phyloP scores from a whole-genome alignment of 2,797 vertebrate genomes.

The Pitangus sulphuratus region DNA sequence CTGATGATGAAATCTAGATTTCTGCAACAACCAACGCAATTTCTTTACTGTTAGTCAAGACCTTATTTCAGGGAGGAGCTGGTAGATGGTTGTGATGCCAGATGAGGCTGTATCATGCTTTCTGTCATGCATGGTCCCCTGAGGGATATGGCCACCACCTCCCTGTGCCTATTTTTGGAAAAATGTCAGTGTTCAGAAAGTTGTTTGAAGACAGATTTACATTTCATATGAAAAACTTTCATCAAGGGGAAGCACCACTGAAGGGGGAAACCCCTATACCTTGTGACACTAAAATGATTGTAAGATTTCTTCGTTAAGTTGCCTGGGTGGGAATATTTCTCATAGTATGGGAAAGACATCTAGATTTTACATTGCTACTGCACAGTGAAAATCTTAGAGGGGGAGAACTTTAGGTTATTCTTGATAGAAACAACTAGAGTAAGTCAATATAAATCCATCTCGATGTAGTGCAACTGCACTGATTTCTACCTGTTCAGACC shows the following conservation, averaged over 20 bases:
- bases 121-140: not conserved
- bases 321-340: not conserved
- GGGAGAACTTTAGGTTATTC: not conserved
- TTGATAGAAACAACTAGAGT: not conserved
- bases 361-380: not conserved
- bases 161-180: not conserved
- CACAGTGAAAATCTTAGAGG: not conserved
- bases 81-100: not conserved
- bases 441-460: not conserved
- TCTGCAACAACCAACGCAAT: not conserved
- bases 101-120: not conserved
- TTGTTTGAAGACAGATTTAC: not conserved
- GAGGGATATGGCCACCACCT: not conserved
- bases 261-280: not conserved
- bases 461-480: not conserved
- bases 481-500: not conserved
- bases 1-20: not conserved
- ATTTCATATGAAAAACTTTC: not conserved
- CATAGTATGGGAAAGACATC: not conserved
- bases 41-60: not conserved
- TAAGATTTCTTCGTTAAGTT: not conserved
- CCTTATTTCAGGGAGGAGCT: not conserved
- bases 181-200: not conserved
- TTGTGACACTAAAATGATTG: not conserved
- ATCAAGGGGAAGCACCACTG: not conserved